A percentile compares a stretch with the other conserved stretches of the same genome.
phyloP scores from a whole-genome alignment of 1,140 invertebrate genomes.

The Stegodyphus mimosarum region DNA sequence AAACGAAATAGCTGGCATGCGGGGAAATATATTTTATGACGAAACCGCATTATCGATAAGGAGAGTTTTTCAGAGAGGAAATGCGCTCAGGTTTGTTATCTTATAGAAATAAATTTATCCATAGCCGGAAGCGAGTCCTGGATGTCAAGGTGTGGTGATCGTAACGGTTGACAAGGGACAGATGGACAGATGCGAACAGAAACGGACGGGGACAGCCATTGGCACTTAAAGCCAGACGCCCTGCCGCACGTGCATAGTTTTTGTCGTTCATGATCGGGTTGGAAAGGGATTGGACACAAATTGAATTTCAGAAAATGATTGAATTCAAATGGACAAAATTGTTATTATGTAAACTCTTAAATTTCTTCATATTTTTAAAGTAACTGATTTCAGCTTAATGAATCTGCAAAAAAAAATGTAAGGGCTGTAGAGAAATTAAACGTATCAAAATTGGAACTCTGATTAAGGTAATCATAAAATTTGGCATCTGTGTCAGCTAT shows the following conservation, averaged over 20 bases:
- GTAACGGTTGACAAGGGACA: constrained; percentile 48
- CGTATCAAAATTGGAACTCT: no score
- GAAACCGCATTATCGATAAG: constrained; percentile 40
- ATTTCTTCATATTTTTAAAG: no score
- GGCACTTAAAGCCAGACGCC: not conserved
- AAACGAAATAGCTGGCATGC: not conserved
- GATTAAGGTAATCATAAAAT: no score
- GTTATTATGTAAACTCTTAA: no score
- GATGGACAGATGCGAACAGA: not conserved
- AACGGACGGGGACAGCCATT: not conserved
- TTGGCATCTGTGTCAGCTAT: no score
- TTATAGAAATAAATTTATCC: not conserved
- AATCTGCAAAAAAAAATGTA: no score
- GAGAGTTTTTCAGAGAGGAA: not conserved
- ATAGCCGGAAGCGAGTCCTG: not conserved
- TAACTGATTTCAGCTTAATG: no score
- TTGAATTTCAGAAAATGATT: no score
- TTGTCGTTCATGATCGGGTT: not conserved
- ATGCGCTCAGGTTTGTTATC: not conserved
- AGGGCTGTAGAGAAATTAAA: no score
- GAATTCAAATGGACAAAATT: no score
- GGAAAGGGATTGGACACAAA: no score
- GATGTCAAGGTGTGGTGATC: constrained; percentile 25
- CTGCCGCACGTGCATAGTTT: not conserved
- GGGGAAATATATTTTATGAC: constrained; percentile 41